Evolutionary conservation across 2,113 vertebrate genomes (phyloP), one percentile per base, ranked within the genome.

Genomic region (Jaculus jaculus): DNA sequence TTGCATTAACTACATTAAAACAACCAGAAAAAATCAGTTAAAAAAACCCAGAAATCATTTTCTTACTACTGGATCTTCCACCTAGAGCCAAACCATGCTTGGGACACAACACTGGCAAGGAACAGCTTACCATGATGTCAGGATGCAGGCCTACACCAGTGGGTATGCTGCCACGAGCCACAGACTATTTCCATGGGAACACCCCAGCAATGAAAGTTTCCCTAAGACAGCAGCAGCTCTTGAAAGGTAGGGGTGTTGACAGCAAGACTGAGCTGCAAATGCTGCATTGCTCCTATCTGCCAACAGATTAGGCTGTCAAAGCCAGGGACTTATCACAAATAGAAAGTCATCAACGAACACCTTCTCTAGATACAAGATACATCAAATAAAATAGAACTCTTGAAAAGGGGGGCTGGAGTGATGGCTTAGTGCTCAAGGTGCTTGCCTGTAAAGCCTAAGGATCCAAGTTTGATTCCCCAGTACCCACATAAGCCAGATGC

Each of bases 151-250:
- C 79, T n/a, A 17, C 42, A 89, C 69, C 73, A 92, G 96, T 80
- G 51, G 47, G 42, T 30, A 30, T 90, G 89, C 15, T 0, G 85
- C 79, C 12, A 54, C 11, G 90, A 96, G 96, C 97, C 96, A 96
- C 96, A 96, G 94, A 96, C 61, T 66, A 97, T 97, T 97, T 97
- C 97, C 94, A 94, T 94, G 97, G 96, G 96, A 91, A 97, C n/a
- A 2, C 84, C 68, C 87, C 91, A 94, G 93, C 93, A 95, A 97
- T 95, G 89, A 87, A 95, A 65, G 75, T 71, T 96, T 94, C 96
- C 84, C 95, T 34, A 78, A 97, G 82, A 95, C 87, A 93, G 77
- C 84, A 93, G 86, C 89, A 66, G 87, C 88, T 97, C 89, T 90
- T 96, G 84, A 90, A 93, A 95, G 96, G 95, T 97, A 88, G 95